Base-by-base conservation (phyloP, 2,797 vertebrate genomes). In the Sternotherus odoratus region DNA sequence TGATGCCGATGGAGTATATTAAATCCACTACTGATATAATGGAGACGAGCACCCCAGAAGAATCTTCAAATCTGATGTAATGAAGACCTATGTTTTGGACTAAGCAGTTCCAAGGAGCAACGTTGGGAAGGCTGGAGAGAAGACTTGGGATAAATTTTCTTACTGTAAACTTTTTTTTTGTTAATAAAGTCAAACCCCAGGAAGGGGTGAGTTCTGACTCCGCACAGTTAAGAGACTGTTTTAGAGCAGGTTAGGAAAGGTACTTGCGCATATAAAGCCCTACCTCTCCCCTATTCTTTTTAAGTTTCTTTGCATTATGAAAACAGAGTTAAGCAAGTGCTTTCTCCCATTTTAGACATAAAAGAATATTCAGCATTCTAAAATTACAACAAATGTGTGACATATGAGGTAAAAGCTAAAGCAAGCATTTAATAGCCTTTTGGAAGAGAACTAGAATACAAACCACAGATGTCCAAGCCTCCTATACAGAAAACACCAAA, bases 161-260 rank as follows among this genome's bases (percentile, higher is more conserved):
- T 51, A 48, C 12, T 66, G 78, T 36, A 74, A 91, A 77, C 17
- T 39, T 11, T 5, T 1, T 1, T 74, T 23, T 39, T 11, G 7
- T 0, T 46, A 43, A 39, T 54, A 63, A 84, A 46, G 28, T 9
- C 24, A 43, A 86, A 86, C 49, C 7, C 1, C 11, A 1, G 0
- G 2, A 63, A 75, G 2, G 0, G 6, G 1, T 28, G 91, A 92
- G 8, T 2, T 6, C 12, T 8, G 75, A 3, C 12, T 77, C 17
- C 3, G 1, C 1, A 2, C 6, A 1, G 49, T n/a, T 78, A 4
- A n/a, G 0, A 0, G 79, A 24, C 53, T 1, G 4, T 51, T 83
- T 50, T 74, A 26, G 12, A 74, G 39, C 12, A 48, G 21, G 24
- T 74, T 46, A 28, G 72, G 2, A 17, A 91, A 56, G 39, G 19